phyloP scores from a whole-genome alignment of 2,797 vertebrate species.

The Heteromormyrus szaboi region DNA sequence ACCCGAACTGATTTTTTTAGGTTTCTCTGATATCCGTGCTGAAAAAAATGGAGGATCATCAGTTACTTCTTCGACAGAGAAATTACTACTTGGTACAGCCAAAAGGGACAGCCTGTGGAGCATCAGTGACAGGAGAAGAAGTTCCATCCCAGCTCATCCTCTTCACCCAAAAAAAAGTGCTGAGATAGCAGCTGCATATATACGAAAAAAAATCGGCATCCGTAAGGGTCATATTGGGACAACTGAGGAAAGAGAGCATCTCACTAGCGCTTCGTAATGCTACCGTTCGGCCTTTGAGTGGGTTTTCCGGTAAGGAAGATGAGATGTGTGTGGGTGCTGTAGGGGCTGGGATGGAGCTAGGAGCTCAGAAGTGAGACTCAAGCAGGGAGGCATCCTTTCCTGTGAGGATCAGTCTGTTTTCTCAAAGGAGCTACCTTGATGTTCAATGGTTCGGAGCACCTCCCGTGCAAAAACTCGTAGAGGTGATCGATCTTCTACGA shows the following conservation, averaged over 20 bases:
- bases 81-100: background rate
- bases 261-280: background rate
- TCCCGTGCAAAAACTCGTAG: background rate
- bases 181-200: background rate
- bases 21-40: background rate
- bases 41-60: background rate
- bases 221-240: background rate
- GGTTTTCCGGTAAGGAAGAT: background rate
- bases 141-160: background rate
- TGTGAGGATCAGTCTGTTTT: background rate
- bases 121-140: constrained; percentile 1
- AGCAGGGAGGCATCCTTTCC: background rate
- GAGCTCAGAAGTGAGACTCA: background rate
- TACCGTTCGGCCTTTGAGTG: background rate
- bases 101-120: background rate
- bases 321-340: background rate
- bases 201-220: background rate
- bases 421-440: background rate
- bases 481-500: background rate
- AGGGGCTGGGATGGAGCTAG: background rate
- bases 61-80: background rate
- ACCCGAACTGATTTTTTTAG: background rate
- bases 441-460: background rate
- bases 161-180: background rate
- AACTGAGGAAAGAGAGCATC: background rate